Conservation (phyloP, 2,888 invertebrate genomes). For the Muscina levida region DNA sequence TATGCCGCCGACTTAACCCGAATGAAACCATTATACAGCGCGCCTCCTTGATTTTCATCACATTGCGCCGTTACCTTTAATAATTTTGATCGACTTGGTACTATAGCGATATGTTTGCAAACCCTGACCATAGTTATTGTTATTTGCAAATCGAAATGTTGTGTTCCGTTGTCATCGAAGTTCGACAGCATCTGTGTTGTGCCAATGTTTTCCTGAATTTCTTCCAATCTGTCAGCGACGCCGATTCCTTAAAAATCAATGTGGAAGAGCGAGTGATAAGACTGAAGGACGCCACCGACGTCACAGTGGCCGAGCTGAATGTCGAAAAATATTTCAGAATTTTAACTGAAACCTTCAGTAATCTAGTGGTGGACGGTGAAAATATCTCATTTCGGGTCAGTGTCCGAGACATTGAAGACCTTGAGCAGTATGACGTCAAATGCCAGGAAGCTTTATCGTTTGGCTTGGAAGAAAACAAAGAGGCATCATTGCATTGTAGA, state of each 20-base stretch:
- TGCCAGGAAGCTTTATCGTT: constrained; percentile 64
- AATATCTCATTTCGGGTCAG: constrained; percentile 75
- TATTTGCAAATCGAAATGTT: constrained; percentile 74
- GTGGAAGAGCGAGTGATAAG: constrained; percentile 65
- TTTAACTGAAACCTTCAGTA: constrained; percentile 71
- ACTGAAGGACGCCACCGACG: constrained; percentile 64
- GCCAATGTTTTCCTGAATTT: constrained; percentile 75
- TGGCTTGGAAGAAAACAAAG: constrained; percentile 55
- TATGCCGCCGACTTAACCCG: no score
- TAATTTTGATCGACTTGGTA: neutral
- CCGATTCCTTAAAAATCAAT: constrained; percentile 70
- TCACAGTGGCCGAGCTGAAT: constrained; percentile 58
- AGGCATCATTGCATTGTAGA: constrained; percentile 68
- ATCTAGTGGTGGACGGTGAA: constrained; percentile 69
- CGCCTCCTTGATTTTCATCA: no score
- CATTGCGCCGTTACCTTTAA: no score
- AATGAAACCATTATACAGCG: no score
- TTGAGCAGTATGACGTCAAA: constrained; percentile 12
- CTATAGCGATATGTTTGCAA: neutral
- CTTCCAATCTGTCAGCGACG: constrained; percentile 68
- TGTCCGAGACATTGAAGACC: constrained; percentile 66
- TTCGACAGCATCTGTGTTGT: constrained; percentile 76
- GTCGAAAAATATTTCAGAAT: constrained; percentile 70
- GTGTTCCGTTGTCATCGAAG: constrained; percentile 73
- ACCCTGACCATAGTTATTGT: no score